Evolutionary conservation across 2,888 invertebrate species (phyloP).

Genomic region (Rhagonycha lutea): DNA sequence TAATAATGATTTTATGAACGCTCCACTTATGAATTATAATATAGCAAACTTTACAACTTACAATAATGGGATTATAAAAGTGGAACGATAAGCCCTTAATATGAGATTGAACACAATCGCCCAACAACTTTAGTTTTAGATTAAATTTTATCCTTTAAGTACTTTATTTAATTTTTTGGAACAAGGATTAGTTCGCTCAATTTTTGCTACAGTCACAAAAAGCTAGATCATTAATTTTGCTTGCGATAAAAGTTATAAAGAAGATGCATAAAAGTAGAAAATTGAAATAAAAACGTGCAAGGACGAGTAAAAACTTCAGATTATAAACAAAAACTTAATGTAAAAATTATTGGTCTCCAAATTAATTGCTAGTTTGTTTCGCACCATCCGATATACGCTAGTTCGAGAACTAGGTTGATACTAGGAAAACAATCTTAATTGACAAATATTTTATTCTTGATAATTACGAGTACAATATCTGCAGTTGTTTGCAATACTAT

Average conservation of each 20-base stretch:
- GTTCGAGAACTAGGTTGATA: too few species aligned
- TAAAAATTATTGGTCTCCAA: neutral
- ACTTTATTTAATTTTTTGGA: neutral
- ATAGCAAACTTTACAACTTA: neutral
- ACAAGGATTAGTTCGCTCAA: neutral
- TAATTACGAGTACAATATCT: too few species aligned
- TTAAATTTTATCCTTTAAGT: neutral
- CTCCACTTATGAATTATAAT: neutral
- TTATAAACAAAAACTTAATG: neutral
- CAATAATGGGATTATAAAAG: neutral
- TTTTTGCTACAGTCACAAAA: neutral
- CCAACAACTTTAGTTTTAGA: neutral
- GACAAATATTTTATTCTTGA: too few species aligned
- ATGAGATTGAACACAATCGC: neutral
- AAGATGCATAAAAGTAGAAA: neutral
- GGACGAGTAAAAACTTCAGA: neutral
- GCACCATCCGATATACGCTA: too few species aligned
- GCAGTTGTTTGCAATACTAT: too few species aligned
- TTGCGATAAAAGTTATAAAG: neutral
- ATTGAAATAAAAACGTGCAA: neutral
- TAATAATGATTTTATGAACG: neutral
- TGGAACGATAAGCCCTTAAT: neutral
- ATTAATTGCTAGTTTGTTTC: too few species aligned
- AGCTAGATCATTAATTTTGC: neutral
- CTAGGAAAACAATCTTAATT: too few species aligned